phyloP scores from a whole-genome alignment of 2,888 invertebrate genomes.

The Drosophila paramelanica region DNA sequence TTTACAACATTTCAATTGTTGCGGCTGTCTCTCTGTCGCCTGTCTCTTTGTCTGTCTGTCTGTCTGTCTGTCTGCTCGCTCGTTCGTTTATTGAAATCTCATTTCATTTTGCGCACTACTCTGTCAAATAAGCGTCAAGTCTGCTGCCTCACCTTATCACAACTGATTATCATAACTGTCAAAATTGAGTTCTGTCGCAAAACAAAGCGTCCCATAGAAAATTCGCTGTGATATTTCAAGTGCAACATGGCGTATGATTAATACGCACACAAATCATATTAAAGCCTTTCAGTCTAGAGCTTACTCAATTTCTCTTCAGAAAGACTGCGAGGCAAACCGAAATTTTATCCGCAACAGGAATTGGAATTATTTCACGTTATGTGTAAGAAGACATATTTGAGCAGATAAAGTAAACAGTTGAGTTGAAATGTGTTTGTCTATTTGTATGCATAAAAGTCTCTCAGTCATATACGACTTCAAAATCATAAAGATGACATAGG shows the following conservation, averaged over 20 bases:
- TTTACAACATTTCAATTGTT: conserved; percentile 20
- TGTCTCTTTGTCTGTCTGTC: neutral
- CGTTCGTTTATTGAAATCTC: conserved; percentile 51
- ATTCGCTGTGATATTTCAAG: conserved; percentile 39
- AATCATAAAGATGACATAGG: too few species aligned
- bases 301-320: conserved; percentile 28
- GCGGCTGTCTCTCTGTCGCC: conserved; percentile 2
- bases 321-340: neutral
- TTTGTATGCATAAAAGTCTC: too few species aligned
- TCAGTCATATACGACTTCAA: too few species aligned
- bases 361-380: neutral
- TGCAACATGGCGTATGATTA: conserved; percentile 75
- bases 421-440: too few species aligned
- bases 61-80: conserved; percentile 2
- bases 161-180: conserved; percentile 63
- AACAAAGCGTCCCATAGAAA: conserved; percentile 5
- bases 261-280: conserved; percentile 60
- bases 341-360: conserved; percentile 35
- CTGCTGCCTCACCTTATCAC: conserved; percentile 7
- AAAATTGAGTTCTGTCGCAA: conserved; percentile 5
- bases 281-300: conserved; percentile 53
- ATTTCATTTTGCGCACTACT: conserved; percentile 33
- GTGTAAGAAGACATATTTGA: neutral
- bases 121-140: conserved; percentile 64
- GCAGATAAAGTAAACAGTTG: too few species aligned